Conservation (phyloP, 92 coral and sea anemone species). For the Palythoa grandiflora region DNA sequence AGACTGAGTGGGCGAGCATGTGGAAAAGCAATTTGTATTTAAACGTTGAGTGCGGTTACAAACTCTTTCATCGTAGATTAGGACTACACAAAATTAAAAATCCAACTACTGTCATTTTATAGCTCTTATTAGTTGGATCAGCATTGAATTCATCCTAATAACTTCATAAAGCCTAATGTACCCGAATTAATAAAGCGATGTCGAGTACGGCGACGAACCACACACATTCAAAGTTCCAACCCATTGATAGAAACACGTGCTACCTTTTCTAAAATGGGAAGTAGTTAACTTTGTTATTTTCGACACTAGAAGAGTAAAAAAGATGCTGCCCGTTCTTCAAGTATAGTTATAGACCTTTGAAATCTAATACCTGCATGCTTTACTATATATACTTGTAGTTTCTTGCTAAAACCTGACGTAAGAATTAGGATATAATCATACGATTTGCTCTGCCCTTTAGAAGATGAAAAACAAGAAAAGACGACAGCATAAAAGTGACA, state of each 20-base stretch:
- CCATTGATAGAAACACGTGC: no score
- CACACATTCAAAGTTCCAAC: no score
- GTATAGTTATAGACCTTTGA: background rate
- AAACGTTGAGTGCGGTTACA: background rate
- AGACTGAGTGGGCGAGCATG: background rate
- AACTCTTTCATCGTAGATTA: slow-evolving; percentile 40
- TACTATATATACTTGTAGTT: no score
- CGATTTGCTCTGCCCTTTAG: background rate
- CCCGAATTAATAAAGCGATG: background rate
- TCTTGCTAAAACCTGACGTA: no score
- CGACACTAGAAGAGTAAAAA: background rate
- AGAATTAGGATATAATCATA: no score
- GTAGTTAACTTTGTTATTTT: no score
- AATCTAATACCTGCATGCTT: background rate
- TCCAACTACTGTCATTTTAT: background rate
- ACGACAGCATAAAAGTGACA: no score
- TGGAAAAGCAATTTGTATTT: background rate
- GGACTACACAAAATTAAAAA: slow-evolving; percentile 10
- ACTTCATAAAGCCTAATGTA: background rate
- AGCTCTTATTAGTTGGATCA: background rate
- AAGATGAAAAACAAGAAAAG: background rate
- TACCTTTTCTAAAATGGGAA: no score
- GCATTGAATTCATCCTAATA: background rate
- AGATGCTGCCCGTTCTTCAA: background rate
- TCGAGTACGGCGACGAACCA: no score